Conservation (phyloP, 2,113 vertebrate genomes). For the Mirza zaza region DNA sequence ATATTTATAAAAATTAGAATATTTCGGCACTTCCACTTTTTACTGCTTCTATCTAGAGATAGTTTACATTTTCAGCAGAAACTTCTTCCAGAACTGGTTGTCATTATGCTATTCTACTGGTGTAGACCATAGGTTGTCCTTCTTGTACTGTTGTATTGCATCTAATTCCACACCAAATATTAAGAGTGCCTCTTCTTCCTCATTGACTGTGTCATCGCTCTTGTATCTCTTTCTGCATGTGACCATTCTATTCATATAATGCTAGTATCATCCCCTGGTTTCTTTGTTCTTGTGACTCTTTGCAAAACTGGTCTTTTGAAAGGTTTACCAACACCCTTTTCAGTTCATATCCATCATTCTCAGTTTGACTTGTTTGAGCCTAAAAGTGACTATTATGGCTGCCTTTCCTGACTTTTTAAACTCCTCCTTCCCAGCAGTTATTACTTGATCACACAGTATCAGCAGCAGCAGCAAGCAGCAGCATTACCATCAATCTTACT, state of each 20-base stretch:
- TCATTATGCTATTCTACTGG: background rate
- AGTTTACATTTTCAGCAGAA: background rate
- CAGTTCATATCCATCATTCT: background rate
- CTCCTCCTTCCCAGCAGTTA: background rate
- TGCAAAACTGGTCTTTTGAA: background rate
- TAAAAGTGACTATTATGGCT: background rate
- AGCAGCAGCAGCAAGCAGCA: background rate
- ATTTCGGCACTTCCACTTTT: background rate
- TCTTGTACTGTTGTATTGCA: background rate
- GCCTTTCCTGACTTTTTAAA: background rate
- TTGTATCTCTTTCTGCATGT: background rate
- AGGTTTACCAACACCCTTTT: background rate
- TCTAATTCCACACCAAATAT: background rate
- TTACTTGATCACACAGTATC: background rate
- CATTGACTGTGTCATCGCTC: background rate
- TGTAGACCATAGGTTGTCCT: background rate
- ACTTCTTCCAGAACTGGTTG: background rate
- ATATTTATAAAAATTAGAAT: constrained; percentile 48
- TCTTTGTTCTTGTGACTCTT: background rate
- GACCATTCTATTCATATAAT: background rate
- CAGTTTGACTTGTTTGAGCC: background rate
- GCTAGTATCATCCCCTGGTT: background rate
- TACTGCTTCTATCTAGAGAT: background rate
- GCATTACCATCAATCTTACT: background rate
- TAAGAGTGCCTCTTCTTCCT: background rate